Conservation (phyloP, 1,140 invertebrate genomes). For the Thalassaphorura encarpata region DNA sequence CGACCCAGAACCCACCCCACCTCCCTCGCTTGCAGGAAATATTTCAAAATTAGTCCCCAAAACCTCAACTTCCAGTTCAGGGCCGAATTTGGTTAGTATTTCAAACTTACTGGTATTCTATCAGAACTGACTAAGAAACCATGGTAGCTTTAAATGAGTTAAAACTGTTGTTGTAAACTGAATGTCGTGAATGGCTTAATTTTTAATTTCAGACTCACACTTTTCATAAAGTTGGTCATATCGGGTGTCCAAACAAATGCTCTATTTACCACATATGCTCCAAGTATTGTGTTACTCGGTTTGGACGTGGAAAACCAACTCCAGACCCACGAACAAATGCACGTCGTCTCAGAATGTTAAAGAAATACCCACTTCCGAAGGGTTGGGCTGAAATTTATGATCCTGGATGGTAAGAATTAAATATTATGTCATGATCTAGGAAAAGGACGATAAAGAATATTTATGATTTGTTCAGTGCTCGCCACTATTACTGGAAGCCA, state of each 20-base stretch:
- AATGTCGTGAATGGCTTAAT: too few relatives aligned
- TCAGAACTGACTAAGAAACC: too few relatives aligned
- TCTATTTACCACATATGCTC: constrained; percentile 92
- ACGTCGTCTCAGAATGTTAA: constrained; percentile 61
- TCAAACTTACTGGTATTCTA: too few relatives aligned
- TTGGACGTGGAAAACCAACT: constrained; percentile 62
- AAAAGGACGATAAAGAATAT: constrained; percentile 10
- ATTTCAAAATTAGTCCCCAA: too few relatives aligned
- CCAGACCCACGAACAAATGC: constrained; percentile 65
- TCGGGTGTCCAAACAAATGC: constrained; percentile 89
- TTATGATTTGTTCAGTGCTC: constrained; percentile 46
- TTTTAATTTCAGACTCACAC: too few relatives aligned
- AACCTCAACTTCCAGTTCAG: too few relatives aligned
- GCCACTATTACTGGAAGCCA: constrained; percentile 92
- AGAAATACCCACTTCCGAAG: constrained; percentile 81
- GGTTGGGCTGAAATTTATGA: constrained; percentile 93
- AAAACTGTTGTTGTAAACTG: too few relatives aligned
- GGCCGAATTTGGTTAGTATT: too few relatives aligned
- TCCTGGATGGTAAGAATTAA: constrained; percentile 57
- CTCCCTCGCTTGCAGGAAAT: too few relatives aligned
- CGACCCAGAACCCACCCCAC: too few relatives aligned
- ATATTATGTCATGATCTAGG: background rate
- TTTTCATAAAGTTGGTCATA: constrained; percentile 43
- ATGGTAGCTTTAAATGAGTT: too few relatives aligned
- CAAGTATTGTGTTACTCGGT: constrained; percentile 76